A percentile compares a stretch with the other conserved stretches of the same genome.
phyloP scores from a whole-genome alignment of 2,797 vertebrate genomes.

The Mustela erminea region DNA sequence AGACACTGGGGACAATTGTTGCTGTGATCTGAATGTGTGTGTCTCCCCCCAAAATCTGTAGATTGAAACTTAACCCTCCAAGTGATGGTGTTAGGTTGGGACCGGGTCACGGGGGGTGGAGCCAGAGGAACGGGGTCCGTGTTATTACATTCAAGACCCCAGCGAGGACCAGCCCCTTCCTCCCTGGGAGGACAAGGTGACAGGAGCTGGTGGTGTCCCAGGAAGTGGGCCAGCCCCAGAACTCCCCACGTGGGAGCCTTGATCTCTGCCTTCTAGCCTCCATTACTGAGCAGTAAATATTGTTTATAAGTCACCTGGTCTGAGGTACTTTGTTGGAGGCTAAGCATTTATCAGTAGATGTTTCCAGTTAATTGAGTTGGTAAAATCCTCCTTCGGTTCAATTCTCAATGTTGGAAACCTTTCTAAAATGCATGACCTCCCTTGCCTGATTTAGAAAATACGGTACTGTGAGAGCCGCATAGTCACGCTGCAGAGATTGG shows the following conservation, averaged over 20 bases:
- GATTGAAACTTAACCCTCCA: too few species aligned
- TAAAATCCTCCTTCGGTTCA: background rate
- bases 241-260: accelerated
- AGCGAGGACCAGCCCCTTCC: accelerated
- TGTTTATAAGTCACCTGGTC: background rate
- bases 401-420: background rate
- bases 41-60: background rate
- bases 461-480: accelerated
- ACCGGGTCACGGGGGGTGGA: background rate
- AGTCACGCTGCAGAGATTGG: accelerated
- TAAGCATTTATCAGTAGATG: background rate
- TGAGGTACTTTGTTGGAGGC: background rate
- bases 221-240: too few species aligned
- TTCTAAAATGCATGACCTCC: background rate
- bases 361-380: background rate
- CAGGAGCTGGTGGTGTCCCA: accelerated
- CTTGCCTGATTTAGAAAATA: background rate
- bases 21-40: too few species aligned
- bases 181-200: accelerated
- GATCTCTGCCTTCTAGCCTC: background rate
- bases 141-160: background rate
- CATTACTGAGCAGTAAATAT: too few species aligned
- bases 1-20: background rate
- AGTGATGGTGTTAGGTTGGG: background rate
- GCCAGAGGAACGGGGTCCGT: accelerated